phyloP scores from a whole-genome alignment of 2,797 vertebrate genomes.

The Phataginus tetradactyla region DNA sequence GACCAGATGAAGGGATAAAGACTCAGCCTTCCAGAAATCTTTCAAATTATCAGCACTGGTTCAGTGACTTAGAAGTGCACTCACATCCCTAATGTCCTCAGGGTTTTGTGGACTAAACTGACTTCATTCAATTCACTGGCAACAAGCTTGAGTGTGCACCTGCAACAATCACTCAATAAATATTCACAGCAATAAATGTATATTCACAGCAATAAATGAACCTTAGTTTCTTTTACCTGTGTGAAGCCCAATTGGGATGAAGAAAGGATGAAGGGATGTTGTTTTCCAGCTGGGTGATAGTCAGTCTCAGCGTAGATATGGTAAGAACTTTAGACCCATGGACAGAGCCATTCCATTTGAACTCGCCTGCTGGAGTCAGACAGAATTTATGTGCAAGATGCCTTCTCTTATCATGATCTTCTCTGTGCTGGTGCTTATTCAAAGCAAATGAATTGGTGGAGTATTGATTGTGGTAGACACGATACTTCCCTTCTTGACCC shows the following conservation, averaged over 20 bases:
- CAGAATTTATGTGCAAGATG: conserved; percentile 99
- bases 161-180: background rate
- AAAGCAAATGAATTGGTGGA: conserved; percentile 96
- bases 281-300: conserved; percentile 97
- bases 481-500: conserved; percentile 98
- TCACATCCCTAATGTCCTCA: background rate
- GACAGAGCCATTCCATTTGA: conserved; percentile 98
- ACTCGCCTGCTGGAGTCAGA: conserved; percentile 95
- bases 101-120: background rate
- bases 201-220: background rate
- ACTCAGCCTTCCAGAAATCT: background rate
- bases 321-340: conserved; percentile 96
- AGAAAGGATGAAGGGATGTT: conserved; percentile 96
- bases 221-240: conserved; percentile 90
- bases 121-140: background rate
- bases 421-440: conserved; percentile 99
- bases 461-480: conserved; percentile 98
- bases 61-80: background rate
- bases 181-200: background rate
- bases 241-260: conserved; percentile 99
- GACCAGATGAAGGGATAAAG: background rate
- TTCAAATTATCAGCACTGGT: background rate
- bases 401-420: conserved; percentile 98
- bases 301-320: conserved; percentile 95
- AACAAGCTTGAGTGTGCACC: background rate